Evolutionary conservation across 2,888 invertebrate genomes (phyloP), one percentile per base, ranked within the genome.

Genomic region (Eupithecia pulchellata): DNA sequence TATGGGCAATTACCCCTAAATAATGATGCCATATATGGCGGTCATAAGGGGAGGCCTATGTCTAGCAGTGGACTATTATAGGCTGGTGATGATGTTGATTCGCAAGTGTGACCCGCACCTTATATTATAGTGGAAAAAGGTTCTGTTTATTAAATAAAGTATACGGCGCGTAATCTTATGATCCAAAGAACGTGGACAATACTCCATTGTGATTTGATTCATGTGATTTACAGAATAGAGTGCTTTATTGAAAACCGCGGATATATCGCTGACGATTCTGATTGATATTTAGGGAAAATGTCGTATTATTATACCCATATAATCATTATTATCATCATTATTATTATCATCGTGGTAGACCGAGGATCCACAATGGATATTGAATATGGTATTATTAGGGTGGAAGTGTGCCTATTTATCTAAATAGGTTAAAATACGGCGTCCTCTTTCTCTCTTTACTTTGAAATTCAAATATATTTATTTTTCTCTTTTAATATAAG

Each of bases 91-190:
- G n/a, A n/a, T n/a, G n/a, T n/a, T n/a, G n/a, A 29, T 57, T 29
- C 57, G 57, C 57, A 17, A 57, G 29, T 57, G 29, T 52, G 25
- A 25, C 52, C 13, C 25, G 11, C 25, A 25, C 52, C 25, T 52
- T 13, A 52, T 13, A 25, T 52, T 1, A 52, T 25, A 4, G 52
- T 52, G 57, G 20, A 57, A 57, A 65, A 64, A 65, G 55, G 34
- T 65, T 55, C 30, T 63, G 20, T 25, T 68, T 68, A 63, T 68
- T 68, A 62, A 55, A 68, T 68, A 68, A 63, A 63, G 42, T 55
- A 55, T 32, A 57, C 14, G 42, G 1, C 36, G 39, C 25, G 57
- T 63, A 39, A 63, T 68, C 63, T 39, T 34, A 8, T 52, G 47
- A 62, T 39, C n/a, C 39, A 29, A 17, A 63, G 55, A 47, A 47